Base-by-base conservation (phyloP, 2,797 vertebrate genomes). In the Cetoscarus ocellatus region DNA sequence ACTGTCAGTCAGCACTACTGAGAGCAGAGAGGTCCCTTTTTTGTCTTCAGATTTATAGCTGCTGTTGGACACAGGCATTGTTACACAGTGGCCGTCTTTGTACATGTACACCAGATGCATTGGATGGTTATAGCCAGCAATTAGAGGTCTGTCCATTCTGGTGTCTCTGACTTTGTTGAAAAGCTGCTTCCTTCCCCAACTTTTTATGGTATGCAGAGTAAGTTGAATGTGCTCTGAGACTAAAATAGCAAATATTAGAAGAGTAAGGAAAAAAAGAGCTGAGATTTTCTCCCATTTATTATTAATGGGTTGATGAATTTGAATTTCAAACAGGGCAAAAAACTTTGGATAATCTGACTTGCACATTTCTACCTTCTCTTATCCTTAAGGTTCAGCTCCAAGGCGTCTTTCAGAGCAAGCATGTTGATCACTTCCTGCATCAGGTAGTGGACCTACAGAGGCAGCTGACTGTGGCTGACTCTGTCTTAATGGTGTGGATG, bases 341-440 rank as follows among this genome's bases (percentile, higher is more conserved):
- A 44, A 6, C 3, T 69, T 70, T 48, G 54, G 43, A 42, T 42
- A 11, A 3, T 12, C 4, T 42, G 40, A 11, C 15, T 69, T 27
- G 27, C 7, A 7, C 2, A 64, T 65, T 57, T 54, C 54, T 67
- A 27, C 39, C 1, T 85, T 6, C 76, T 38, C 58, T 38, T 62
- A 3, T 72, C 78, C 72, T 27, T 27, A 85, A 95, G 92, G 91
- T 96, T 90, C 95, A 95, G 57, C 89, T 96, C 48, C 93, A 97
- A 86, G 85, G 39, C 6, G 83, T 96, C 82, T 92, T 94, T 79
- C 94, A 94, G 84, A 95, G 91, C 86, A 95, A 94, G 67, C 90
- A 94, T 4, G 84, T 95, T 44, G 84, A 93, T 35, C 90, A 95
- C 91, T 96, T 97, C 82, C 90, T 70, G 51, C 84, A 89, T 57